Evolutionary conservation across 2,888 invertebrate genomes (phyloP).

Genomic region (Conus canariensis): DNA sequence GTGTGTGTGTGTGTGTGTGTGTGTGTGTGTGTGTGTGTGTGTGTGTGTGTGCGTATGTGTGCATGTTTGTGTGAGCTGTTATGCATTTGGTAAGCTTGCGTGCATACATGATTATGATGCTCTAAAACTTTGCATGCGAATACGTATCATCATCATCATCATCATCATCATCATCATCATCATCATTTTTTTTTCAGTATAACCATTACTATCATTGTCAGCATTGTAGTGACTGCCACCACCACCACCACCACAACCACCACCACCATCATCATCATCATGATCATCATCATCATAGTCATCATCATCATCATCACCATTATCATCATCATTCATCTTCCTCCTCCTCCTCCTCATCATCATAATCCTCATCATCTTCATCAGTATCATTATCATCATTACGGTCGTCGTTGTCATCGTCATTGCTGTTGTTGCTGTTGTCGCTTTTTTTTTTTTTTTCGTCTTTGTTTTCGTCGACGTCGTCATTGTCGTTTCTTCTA

Average conservation of each 20-base stretch:
- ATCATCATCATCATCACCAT: conserved; percentile 19
- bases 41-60: neutral
- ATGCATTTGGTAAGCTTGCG: no score
- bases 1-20: neutral
- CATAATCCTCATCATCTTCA: neutral
- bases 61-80: no score
- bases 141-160: neutral
- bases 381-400: conserved; percentile 19
- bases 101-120: no score
- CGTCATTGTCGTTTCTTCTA: no score
- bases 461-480: no score
- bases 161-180: neutral
- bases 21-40: neutral
- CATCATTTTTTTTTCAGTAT: neutral
- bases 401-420: neutral
- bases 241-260: neutral
- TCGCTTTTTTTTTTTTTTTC: no score
- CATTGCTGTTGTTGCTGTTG: no score
- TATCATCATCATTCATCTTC: neutral
- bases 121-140: no score
- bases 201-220: neutral
- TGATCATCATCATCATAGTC: conserved; percentile 28
- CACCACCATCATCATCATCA: neutral
- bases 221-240: neutral
- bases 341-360: neutral